phyloP scores from a whole-genome alignment of 1,140 invertebrate genomes.

The Diprion similis region DNA sequence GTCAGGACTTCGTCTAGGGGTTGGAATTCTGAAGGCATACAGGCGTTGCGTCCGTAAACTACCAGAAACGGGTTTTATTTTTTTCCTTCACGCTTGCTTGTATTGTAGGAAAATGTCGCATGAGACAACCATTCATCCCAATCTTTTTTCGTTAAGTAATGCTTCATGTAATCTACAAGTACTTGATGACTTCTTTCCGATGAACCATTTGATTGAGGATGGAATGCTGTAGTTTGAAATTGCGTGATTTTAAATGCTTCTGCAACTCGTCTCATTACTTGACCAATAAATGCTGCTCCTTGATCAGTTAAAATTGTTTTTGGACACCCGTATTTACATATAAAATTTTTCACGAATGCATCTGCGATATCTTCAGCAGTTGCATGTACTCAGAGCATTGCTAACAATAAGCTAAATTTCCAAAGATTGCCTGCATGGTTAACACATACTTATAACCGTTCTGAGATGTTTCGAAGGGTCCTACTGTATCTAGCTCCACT shows the following conservation, averaged over 20 bases:
- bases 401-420: slow-evolving; percentile 38
- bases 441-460: slow-evolving; percentile 27
- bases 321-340: slow-evolving; percentile 36
- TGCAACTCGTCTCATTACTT: background rate
- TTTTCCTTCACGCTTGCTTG: no score
- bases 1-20: no score
- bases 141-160: background rate
- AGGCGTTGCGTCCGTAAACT: no score
- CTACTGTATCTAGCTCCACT: slow-evolving; percentile 26
- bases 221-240: slow-evolving; percentile 8
- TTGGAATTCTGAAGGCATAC: no score
- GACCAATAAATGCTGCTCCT: slow-evolving; percentile 27
- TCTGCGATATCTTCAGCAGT: slow-evolving; percentile 32
- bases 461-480: slow-evolving; percentile 16
- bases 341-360: slow-evolving; percentile 30
- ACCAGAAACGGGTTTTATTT: no score
- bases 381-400: slow-evolving; percentile 27
- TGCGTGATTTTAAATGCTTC: slow-evolving; percentile 8
- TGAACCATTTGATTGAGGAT: slow-evolving; percentile 7
- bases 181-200: slow-evolving; percentile 2
- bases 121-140: no score
- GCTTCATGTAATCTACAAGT: background rate
- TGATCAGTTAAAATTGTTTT: slow-evolving; percentile 39
- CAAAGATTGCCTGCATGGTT: slow-evolving; percentile 38
- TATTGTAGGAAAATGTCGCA: no score